Conservation (phyloP, 2,113 vertebrate genomes). For the Bagarius yarrelli region DNA sequence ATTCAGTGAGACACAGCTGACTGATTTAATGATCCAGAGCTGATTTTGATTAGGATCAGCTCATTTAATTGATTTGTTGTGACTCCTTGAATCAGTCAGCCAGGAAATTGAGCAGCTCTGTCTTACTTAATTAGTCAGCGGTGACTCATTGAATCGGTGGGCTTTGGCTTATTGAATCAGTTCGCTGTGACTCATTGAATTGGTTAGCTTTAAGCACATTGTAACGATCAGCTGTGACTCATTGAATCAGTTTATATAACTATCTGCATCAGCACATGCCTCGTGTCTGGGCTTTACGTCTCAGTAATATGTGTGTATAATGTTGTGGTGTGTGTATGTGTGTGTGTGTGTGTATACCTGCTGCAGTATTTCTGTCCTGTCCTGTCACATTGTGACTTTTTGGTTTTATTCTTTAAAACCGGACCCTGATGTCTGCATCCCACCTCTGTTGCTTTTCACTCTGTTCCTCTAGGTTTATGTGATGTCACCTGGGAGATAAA, state of each 20-base stretch:
- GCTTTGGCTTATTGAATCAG: neutral
- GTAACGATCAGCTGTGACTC: neutral
- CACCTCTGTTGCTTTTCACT: neutral
- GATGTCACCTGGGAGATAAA: constrained; percentile 14
- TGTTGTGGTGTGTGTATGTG: neutral
- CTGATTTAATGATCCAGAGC: too few relatives aligned
- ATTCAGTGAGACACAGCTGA: too few relatives aligned
- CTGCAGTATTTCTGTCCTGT: neutral
- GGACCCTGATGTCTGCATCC: neutral
- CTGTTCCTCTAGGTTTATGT: neutral
- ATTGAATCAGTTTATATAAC: neutral
- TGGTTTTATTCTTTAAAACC: neutral
- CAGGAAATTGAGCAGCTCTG: neutral
- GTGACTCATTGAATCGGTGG: neutral
- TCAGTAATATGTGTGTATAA: neutral
- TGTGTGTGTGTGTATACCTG: neutral
- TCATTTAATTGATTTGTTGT: too few relatives aligned
- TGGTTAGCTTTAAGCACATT: too few relatives aligned
- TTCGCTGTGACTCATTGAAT: neutral
- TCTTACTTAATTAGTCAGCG: neutral
- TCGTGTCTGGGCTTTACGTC: neutral
- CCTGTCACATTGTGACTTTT: neutral
- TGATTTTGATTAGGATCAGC: too few relatives aligned
- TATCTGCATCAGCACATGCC: neutral
- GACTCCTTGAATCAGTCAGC: too few relatives aligned